Evolutionary conservation across 2,113 vertebrate species (phyloP), one percentile per base, ranked within the genome.

Genomic region (Myotis lucifugus): DNA sequence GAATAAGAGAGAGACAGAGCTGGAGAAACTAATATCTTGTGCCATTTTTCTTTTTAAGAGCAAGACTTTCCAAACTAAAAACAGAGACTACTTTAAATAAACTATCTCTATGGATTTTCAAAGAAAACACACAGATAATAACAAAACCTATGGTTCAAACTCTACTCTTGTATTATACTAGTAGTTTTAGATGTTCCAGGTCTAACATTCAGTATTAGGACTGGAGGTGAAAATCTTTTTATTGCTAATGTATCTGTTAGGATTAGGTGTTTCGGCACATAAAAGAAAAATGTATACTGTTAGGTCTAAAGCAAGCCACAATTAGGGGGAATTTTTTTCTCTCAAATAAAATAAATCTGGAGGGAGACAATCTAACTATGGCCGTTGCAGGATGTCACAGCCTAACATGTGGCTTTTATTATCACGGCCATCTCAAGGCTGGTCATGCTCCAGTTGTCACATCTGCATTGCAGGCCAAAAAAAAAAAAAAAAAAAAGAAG

Each of bases 51-150:
- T 52, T 85, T 59, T 3, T 10, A 82, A 89, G 91, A 95, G 42
- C 8, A 79, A 91, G 56, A 89, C 18, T 94, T 95, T 46, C n/a
- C 21, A 76, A 91, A 48, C 48, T 95, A 91, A 96, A 97, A 76
- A 81, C 25, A 76, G 50, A 88, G 67, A 27, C 76, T 54, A 64
- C 11, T 78, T 89, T 86, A 85, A 93, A 93, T 88, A 70, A 87
- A 87, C 56, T 37, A 9, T 64, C 52, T 72, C 69, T 81, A 74
- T 48, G n/a, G 14, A 40, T 88, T 93, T 87, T 74, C 50, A 25
- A 46, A 94, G 79, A 85, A 84, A 85, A 40, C 15, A 19, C 66
- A 69, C 11, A 85, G 61, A 76, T 76, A 76, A 81, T 74, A 82
- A 64, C 46, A n/a, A 93, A 93, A 61, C 19, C 40, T 73, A 13